Base-by-base conservation (phyloP, 2,113 vertebrate species). In the Typhlomys cinereus region DNA sequence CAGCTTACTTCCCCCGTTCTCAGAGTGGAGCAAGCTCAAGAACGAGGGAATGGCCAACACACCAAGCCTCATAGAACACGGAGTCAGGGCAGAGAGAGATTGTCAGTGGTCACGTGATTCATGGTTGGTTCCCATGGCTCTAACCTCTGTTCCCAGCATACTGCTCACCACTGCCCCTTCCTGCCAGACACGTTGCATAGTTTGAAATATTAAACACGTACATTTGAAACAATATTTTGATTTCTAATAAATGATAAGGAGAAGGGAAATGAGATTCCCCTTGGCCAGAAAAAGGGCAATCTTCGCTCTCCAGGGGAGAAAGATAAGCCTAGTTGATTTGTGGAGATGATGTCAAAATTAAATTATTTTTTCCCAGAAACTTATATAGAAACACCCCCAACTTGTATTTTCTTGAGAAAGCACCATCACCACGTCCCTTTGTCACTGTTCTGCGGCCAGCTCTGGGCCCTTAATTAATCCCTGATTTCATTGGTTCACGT, bases 391-490 rank as follows among this genome's bases (percentile, higher is more conserved):
- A 82, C 25, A 36, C 29, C 59, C 64, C 46, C 87, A 89, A 93
- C 66, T 83, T 66, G 20, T 93, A 39, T 84, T 84, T 85, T 50
- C 89, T 92, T 67, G 75, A 88, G 87, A 52, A 95, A 96, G 62
- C 64, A 48, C 88, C 54, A 41, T 97, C 96, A 74, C 92, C 1
- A 21, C 89, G 86, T 96, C 93, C 92, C 92, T 95, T 97, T 97
- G 90, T 92, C 86, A 54, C 71, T 82, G 48, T 59, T 88, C 94
- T 95, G 73, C 59, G 4, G 95, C 92, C 94, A 76, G 90, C 44
- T 96, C 89, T 21, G 41, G 89, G 95, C 67, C 95, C 84, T 97
- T 97, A 97, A 97, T 98, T 97, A 98, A 98, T 95, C 97, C 87
- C 84, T 87, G 95, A 91, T 97, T 96, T 96, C 97, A 96, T 97